A percentile compares a stretch with the other conserved stretches of the same genome.
Evolutionary conservation across 2,888 invertebrate genomes (phyloP).

Genomic region (Epinotia nisella): DNA sequence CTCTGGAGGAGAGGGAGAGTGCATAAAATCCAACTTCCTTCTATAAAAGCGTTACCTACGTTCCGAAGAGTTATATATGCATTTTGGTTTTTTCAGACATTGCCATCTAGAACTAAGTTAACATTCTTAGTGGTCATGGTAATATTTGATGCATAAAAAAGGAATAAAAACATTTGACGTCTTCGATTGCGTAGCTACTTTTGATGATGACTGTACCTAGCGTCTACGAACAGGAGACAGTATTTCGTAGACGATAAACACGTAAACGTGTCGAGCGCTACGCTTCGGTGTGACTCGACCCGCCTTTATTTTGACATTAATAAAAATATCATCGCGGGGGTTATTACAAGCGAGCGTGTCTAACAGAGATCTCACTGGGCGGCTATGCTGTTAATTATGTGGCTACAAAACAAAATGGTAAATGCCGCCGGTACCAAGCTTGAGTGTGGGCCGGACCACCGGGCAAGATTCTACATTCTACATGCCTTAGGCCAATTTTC

Average conservation of each 20-base stretch:
- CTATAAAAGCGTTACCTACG: too few relatives aligned
- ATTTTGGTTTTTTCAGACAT: too few relatives aligned
- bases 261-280: constrained; percentile 45
- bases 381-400: constrained; percentile 84
- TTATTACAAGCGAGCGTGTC: constrained; percentile 83
- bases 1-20: too few relatives aligned
- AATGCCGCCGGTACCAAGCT: constrained; percentile 73
- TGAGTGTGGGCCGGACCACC: constrained; percentile 80
- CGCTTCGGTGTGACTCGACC: constrained; percentile 65
- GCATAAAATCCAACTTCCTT: too few relatives aligned
- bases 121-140: not conserved
- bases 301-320: constrained; percentile 83
- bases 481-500: constrained; percentile 58
- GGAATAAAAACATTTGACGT: too few relatives aligned
- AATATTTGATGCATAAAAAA: too few relatives aligned
- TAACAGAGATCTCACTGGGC: constrained; percentile 81
- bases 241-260: constrained; percentile 1
- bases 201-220: too few relatives aligned
- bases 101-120: not conserved
- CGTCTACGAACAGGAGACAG: not conserved
- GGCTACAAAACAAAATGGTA: constrained; percentile 79
- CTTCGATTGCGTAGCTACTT: too few relatives aligned
- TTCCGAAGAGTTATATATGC: too few relatives aligned
- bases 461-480: constrained; percentile 59
- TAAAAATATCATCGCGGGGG: constrained; percentile 83